These are phyloP conservation scores for Castor canadensis DNA, from an alignment of 2,113 vertebrate species.

Conservation along the genomic window DNA sequence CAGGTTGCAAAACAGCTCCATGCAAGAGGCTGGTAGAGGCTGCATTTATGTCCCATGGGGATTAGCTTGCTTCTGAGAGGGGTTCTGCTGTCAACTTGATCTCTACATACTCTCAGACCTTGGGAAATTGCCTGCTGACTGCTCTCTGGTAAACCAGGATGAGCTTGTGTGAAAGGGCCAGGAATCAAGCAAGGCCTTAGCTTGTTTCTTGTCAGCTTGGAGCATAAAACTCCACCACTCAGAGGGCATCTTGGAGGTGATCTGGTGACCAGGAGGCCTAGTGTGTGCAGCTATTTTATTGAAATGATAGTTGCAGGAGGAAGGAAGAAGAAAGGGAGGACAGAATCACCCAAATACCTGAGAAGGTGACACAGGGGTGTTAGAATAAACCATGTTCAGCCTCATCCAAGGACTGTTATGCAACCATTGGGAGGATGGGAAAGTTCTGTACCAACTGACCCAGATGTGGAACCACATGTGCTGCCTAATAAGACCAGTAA, in stretches of 20 bases:
- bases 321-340: background rate
- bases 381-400: background rate
- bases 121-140: background rate
- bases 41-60: background rate
- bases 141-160: background rate
- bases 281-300: background rate
- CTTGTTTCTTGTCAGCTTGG: background rate
- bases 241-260: background rate
- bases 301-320: background rate
- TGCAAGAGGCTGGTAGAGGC: background rate
- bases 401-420: accelerated
- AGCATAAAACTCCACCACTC: background rate
- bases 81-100: background rate
- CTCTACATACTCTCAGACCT: background rate
- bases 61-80: background rate
- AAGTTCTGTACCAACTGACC: background rate
- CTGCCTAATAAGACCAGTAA: background rate
- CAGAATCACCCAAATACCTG: background rate
- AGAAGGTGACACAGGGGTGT: background rate
- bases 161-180: background rate
- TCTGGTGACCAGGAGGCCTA: background rate
- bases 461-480: background rate
- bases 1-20: background rate
- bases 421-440: background rate
- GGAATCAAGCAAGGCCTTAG: background rate